Evolutionary conservation across 2,113 vertebrate species (phyloP), one percentile per base, ranked within the genome.

Genomic region (Dipodomys stephensi): DNA sequence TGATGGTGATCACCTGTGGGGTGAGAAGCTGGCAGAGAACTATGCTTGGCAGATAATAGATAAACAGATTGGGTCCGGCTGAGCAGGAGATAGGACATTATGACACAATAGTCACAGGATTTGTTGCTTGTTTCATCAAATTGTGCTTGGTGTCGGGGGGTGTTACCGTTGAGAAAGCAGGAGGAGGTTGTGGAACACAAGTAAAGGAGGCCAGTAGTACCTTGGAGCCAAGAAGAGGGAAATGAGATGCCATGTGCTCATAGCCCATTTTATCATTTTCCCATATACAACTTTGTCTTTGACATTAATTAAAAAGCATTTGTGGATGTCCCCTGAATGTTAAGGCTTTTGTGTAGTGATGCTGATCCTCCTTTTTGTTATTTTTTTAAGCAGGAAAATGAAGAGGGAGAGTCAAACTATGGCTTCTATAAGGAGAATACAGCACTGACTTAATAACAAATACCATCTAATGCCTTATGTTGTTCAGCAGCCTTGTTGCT

Each of bases 331-430:
- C 28, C 74, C 60, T 74, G 32, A 5, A 28, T 71, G 83, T 81
- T 18, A 53, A 83, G 67, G 32, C 77, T 71, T 39, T 20, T 22
- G 1, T 53, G 13, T 22, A 46, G 28, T 27, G 3, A 20, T 53
- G 18, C 18, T 64, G 10, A 32, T 39, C 23, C 60, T 7, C 49
- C 19, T 18, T 91, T 64, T 44, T 16, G 3, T 46, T 64, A 23
- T 18, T 80, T 88, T 30, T 89, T 69, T 83, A 93, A 57, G 23
- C 79, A 60, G n/a, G 69, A 71, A 28, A 27, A 79, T 44, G n/a
- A 9, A 71, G 67, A 65, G 32, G 16, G 32, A 20, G 3, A 13
- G 25, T 13, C 39, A 78, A 19, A 77, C 9, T 4, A 39, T 11
- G 28, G 44, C 68, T 16, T 83, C 16, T 16, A 2, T 19, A 69